phyloP scores from a whole-genome alignment of 2,113 vertebrate genomes.

The Cnemophilus loriae region DNA sequence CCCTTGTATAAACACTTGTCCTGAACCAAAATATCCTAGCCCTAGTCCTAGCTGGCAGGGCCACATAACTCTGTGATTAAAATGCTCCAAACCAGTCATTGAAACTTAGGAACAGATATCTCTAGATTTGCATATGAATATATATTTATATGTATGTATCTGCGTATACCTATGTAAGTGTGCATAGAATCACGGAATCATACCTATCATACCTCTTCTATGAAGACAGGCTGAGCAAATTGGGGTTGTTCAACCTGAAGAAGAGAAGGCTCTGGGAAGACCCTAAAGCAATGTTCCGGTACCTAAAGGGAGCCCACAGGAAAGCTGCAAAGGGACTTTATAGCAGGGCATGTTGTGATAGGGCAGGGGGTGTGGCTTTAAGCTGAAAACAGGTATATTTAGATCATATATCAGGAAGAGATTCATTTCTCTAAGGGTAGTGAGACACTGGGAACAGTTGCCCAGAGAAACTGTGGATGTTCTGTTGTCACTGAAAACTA shows the following conservation, averaged over 20 bases:
- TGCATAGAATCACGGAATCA: not conserved
- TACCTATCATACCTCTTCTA: fast-evolving
- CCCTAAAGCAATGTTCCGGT: not conserved
- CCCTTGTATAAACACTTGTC: not conserved
- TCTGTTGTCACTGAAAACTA: not conserved
- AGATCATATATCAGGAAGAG: not conserved
- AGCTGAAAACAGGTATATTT: not conserved
- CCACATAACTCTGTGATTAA: not conserved
- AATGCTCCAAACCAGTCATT: not conserved
- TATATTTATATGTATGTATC: not conserved
- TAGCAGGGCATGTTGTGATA: not conserved
- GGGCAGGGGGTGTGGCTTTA: not conserved
- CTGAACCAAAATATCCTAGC: not conserved
- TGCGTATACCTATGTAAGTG: not conserved
- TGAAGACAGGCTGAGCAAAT: not conserved
- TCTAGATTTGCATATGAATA: not conserved
- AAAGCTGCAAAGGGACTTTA: not conserved
- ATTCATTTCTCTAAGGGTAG: not conserved
- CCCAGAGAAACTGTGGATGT: not conserved
- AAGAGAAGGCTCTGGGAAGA: not conserved
- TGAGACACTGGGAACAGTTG: not conserved
- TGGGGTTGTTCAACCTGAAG: not conserved
- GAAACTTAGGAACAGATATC: not conserved
- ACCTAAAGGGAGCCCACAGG: not conserved
- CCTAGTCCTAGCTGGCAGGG: not conserved